These are phyloP conservation scores for Scaptomyza caliginosa DNA, from an alignment of 2,888 invertebrate genomes.

Conservation along the genomic window DNA sequence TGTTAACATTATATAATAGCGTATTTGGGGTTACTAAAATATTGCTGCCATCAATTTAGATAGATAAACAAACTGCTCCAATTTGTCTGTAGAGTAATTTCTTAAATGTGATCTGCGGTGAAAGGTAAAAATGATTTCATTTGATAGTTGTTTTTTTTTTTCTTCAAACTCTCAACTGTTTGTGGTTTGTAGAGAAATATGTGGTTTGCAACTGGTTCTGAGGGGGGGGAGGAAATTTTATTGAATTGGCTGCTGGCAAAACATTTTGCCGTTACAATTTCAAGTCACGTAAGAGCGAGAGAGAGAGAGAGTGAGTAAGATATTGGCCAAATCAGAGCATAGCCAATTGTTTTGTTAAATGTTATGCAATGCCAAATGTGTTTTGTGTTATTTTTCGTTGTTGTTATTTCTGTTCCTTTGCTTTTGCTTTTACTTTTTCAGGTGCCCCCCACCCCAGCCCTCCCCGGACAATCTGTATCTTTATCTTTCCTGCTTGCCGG, in stretches of 20 bases:
- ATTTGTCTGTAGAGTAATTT: constrained; percentile 1
- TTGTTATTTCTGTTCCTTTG: constrained; percentile 27
- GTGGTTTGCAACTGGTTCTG: constrained; percentile 67
- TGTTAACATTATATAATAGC: constrained; percentile 1
- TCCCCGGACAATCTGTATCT: constrained; percentile 34
- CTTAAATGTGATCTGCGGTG: constrained; percentile 51
- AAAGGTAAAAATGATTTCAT: constrained; percentile 67
- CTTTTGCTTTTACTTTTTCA: constrained; percentile 66
- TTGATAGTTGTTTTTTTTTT: constrained; percentile 15
- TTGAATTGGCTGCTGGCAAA: constrained; percentile 43
- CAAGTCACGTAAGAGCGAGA: constrained; percentile 40
- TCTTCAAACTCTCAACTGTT: not conserved
- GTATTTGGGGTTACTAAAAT: not conserved
- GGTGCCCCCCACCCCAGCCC: no score
- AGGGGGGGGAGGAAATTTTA: constrained; percentile 12
- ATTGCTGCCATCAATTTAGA: not conserved
- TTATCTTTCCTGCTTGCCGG: constrained; percentile 7
- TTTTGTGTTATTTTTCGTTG: constrained; percentile 7
- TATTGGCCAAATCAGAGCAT: constrained; percentile 78
- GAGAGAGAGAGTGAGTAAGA: constrained; percentile 4
- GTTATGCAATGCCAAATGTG: constrained; percentile 66
- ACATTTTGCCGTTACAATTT: constrained; percentile 46
- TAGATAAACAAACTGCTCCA: constrained; percentile 26
- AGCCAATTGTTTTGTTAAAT: constrained; percentile 75
- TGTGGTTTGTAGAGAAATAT: constrained; percentile 22